phyloP scores from a whole-genome alignment of 2,888 invertebrate species.

The Acanthosoma haemorrhoidale region DNA sequence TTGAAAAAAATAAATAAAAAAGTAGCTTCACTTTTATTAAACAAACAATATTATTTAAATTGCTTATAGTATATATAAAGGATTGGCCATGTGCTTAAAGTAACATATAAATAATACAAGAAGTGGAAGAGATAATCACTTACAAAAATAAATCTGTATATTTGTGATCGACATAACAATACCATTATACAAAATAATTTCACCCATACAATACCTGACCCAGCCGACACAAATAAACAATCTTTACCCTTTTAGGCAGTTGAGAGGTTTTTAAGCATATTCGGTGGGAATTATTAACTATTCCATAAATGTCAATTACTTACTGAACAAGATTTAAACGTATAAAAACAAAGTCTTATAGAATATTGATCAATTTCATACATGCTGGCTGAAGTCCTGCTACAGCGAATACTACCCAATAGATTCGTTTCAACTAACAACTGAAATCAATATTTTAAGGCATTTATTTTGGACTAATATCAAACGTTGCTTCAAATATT shows the following conservation, averaged over 20 bases:
- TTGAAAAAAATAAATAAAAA: neutral
- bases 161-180: conserved; percentile 25
- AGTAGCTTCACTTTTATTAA: neutral
- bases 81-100: no score
- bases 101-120: neutral
- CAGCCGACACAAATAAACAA: neutral
- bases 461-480: conserved; percentile 12
- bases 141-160: conserved; percentile 30
- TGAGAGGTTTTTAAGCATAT: neutral
- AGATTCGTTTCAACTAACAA: neutral
- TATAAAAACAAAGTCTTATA: neutral
- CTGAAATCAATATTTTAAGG: conserved; percentile 7
- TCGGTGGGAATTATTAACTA: conserved; percentile 2
- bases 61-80: neutral
- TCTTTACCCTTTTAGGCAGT: neutral
- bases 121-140: conserved; percentile 23
- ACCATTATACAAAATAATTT: conserved; percentile 23
- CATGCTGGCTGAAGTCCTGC: neutral
- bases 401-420: neutral
- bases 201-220: neutral
- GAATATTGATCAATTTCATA: neutral
- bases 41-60: neutral
- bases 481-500: neutral
- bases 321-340: neutral
- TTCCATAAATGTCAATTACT: neutral